Evolutionary conservation across 2,113 vertebrate species (phyloP).

Genomic region (Sorex fumeus): DNA sequence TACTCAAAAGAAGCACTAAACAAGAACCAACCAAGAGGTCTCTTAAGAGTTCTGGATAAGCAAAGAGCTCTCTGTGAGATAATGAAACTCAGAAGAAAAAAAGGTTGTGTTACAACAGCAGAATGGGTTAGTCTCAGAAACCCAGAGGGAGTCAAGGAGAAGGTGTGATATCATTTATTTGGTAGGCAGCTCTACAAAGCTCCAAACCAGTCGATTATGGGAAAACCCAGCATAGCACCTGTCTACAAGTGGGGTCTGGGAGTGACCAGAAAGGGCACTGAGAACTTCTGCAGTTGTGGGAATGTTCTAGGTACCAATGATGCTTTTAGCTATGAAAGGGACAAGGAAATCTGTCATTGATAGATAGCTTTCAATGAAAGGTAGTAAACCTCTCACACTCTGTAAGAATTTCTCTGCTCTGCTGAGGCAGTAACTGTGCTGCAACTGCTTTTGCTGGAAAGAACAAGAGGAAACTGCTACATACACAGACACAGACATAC

Average conservation of each 20-base stretch:
- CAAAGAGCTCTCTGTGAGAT: accelerated
- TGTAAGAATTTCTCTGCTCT: too few species aligned
- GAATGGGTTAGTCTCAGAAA: neutral
- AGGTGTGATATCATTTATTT: accelerated
- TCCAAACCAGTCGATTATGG: accelerated
- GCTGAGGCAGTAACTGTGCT: too few species aligned
- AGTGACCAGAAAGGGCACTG: accelerated
- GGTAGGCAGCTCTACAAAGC: neutral
- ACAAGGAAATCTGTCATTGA: too few species aligned
- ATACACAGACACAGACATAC: too few species aligned
- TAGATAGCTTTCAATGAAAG: too few species aligned
- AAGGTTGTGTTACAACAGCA: accelerated
- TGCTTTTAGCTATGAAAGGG: neutral
- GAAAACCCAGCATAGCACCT: neutral
- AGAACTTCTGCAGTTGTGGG: accelerated
- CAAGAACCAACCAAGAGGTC: neutral
- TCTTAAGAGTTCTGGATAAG: neutral
- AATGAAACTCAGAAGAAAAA: neutral
- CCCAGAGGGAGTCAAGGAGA: accelerated
- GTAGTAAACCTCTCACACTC: too few species aligned
- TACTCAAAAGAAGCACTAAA: neutral
- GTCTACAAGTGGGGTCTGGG: accelerated
- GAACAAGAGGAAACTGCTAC: too few species aligned
- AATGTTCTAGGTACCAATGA: accelerated
- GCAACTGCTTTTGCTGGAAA: too few species aligned